A percentile compares a stretch with the other conserved stretches of the same genome.
phyloP scores from a whole-genome alignment of 2,797 vertebrate species.

The Staurois parvus region DNA sequence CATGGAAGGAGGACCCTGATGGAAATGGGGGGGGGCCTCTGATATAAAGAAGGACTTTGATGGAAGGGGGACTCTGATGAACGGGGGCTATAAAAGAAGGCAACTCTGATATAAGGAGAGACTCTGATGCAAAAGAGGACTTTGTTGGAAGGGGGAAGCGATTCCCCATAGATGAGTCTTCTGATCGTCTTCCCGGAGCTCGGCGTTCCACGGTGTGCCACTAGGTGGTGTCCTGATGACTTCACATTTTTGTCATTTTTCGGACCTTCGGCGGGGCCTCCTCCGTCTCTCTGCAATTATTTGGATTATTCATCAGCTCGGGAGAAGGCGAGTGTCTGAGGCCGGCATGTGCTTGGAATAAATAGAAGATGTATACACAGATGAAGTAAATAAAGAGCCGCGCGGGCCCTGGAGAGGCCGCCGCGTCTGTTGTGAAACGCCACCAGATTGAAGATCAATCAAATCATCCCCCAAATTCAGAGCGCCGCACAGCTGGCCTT shows the following conservation, averaged over 20 bases:
- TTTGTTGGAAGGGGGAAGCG: too few relatives aligned
- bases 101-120: too few relatives aligned
- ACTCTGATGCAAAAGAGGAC: too few relatives aligned
- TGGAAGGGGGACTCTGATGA: too few relatives aligned
- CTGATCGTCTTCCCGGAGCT: too few relatives aligned
- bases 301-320: slow-evolving; percentile 76
- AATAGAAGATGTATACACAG: slow-evolving; percentile 77
- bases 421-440: slow-evolving; percentile 69
- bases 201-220: too few relatives aligned
- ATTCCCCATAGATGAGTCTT: too few relatives aligned
- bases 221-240: slow-evolving; percentile 40
- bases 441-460: slow-evolving; percentile 75
- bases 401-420: slow-evolving; percentile 69
- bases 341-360: slow-evolving; percentile 77
- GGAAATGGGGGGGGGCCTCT: too few relatives aligned
- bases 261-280: slow-evolving; percentile 61
- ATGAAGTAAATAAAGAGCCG: slow-evolving; percentile 76
- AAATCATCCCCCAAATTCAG: slow-evolving; percentile 63
- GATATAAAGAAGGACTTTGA: too few relatives aligned
- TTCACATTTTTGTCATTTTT: not conserved
- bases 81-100: too few relatives aligned
- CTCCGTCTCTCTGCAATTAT: slow-evolving; percentile 73
- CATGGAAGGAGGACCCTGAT: too few relatives aligned
- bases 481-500: slow-evolving; percentile 42
- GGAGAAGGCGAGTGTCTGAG: slow-evolving; percentile 71